These are phyloP conservation scores for Macrosiphum euphorbiae DNA, from an alignment of 2,888 invertebrate species.

Conservation along the genomic window DNA sequence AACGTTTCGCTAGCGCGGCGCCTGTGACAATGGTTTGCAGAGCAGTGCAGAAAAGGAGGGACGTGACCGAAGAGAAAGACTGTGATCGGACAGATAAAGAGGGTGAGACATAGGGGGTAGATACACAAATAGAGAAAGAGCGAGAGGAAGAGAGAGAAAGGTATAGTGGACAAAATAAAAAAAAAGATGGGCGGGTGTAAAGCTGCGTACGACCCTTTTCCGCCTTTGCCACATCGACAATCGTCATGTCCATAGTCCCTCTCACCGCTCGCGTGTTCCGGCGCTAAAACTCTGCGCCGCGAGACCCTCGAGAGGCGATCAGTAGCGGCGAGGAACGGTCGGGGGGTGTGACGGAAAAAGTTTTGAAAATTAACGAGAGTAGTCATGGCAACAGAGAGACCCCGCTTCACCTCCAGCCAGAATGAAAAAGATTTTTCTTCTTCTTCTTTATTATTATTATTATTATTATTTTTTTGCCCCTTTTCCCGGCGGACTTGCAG, in stretches of 20 bases:
- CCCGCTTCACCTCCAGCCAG: neutral
- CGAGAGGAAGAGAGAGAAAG: neutral
- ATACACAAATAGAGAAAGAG: neutral
- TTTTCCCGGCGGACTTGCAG: conserved; percentile 41
- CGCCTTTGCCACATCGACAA: conserved; percentile 44
- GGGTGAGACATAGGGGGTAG: neutral
- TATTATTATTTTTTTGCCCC: conserved; percentile 16
- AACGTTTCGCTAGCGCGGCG: neutral
- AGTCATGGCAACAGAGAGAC: conserved; percentile 52
- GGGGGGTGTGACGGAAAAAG: neutral
- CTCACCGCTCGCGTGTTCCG: neutral
- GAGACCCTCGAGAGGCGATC: neutral
- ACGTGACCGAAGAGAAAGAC: neutral
- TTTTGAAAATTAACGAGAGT: conserved; percentile 63
- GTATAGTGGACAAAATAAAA: conserved; percentile 12
- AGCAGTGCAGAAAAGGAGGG: neutral
- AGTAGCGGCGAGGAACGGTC: neutral
- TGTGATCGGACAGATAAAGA: neutral
- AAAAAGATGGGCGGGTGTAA: conserved; percentile 53
- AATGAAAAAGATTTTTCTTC: conserved; percentile 49
- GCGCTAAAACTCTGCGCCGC: neutral
- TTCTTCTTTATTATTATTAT: conserved; percentile 42
- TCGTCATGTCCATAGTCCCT: conserved; percentile 43
- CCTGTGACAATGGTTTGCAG: neutral
- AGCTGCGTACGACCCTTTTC: conserved; percentile 30